Base-by-base conservation (phyloP, 2,797 vertebrate species). In the Borostomias antarcticus region DNA sequence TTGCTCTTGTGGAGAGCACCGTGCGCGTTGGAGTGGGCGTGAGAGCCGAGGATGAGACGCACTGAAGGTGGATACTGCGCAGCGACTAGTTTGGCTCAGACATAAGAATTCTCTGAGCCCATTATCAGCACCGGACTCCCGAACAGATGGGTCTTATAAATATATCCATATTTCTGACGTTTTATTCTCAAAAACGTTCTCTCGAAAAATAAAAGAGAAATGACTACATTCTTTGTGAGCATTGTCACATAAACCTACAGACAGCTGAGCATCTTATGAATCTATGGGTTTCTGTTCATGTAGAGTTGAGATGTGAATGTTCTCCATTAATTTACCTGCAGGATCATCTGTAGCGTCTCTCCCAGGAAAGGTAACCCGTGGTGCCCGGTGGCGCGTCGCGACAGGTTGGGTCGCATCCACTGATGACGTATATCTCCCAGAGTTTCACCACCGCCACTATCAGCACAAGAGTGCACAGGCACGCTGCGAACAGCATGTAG, bases 121-220 rank as follows among this genome's bases (percentile, higher is more conserved):
- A 93, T 92, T 70, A 94, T 86, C 30, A 93, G 89, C 69, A 94
- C 92, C 0, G 93, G 93, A 53, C 84, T 83, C 10, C 93, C 93
- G 25, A 94, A 94, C 51, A 94, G 90, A 86, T 94, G 93, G 5
- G 93, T 94, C 83, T 94, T 94, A 82, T 94, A 94, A 79, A 94
- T 89, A 72, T 85, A 88, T 26, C 93, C 93, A 78, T 94, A 94
- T 79, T 91, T 93, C 73, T 85, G 91, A 45, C 92, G 92, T 72
- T 94, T 94, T 88, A 93, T 89, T 68, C 90, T 84, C 56, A 94
- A 86, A 77, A 94, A 94, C 75, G 91, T 92, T 58, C 93, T 85
- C 93, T 94, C 73, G 0, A 69, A 21, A 7, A 45, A 45, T 43
- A 17, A n/a, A 45, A 45, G 40, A n/a, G 5, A 15, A 45, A 9